phyloP scores from a whole-genome alignment of 2,888 invertebrate species.

The Escarpia spicata region DNA sequence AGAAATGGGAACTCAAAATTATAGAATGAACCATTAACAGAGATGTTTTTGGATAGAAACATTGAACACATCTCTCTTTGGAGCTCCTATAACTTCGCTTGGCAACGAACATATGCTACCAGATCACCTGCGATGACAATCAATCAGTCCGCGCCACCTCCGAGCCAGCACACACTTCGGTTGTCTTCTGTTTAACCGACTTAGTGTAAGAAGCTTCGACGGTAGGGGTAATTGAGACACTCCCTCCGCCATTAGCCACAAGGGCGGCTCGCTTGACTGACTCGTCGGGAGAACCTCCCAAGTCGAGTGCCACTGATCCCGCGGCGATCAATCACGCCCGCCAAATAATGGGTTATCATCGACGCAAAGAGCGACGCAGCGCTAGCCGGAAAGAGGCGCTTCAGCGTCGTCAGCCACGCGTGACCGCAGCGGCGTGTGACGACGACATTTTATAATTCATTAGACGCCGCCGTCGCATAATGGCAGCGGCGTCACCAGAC shows the following conservation, averaged over 20 bases:
- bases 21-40: background rate
- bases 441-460: slow-evolving; percentile 13
- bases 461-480: background rate
- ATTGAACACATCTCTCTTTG: background rate
- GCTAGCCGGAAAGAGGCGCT: background rate
- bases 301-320: slow-evolving; percentile 6
- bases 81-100: background rate
- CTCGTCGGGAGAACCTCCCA: slow-evolving; percentile 4
- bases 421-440: background rate
- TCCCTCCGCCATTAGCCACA: background rate
- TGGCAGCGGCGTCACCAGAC: background rate
- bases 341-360: slow-evolving; percentile 16
- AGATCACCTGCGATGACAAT: background rate
- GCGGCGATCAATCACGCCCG: background rate
- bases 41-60: background rate
- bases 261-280: slow-evolving; percentile 2
- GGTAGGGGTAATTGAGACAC: background rate
- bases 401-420: background rate
- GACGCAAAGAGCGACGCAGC: background rate
- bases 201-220: background rate
- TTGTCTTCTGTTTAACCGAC: slow-evolving; percentile 8
- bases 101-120: background rate
- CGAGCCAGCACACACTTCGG: background rate
- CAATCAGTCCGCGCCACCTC: background rate
- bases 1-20: background rate